These are phyloP conservation scores for Centropyge bicolor DNA, from an alignment of 2,797 vertebrate genomes.

Conservation along the genomic window DNA sequence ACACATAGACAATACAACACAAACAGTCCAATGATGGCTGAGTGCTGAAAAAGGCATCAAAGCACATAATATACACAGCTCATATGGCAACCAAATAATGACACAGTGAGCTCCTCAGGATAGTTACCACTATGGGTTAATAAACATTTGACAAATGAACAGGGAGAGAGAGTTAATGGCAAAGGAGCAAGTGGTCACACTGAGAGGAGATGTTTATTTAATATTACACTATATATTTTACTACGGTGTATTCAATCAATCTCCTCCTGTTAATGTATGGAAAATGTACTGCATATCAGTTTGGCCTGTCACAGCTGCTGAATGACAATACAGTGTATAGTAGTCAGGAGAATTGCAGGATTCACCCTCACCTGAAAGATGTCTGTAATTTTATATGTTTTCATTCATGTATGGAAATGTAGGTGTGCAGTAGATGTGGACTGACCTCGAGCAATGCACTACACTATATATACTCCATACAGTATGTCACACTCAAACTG, in stretches of 20 bases:
- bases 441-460: not conserved
- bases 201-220: conserved; percentile 2
- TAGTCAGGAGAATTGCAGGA: not conserved
- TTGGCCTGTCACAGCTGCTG: not conserved
- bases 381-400: not conserved
- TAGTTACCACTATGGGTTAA: conserved; percentile 9
- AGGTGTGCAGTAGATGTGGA: not conserved
- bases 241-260: not conserved
- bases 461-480: not conserved
- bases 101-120: not conserved
- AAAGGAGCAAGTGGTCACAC: not conserved
- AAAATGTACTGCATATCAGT: conserved; percentile 3
- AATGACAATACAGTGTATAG: not conserved
- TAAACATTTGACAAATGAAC: conserved; percentile 16
- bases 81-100: not conserved
- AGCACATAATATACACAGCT: not conserved
- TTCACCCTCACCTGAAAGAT: not conserved
- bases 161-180: not conserved
- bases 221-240: not conserved
- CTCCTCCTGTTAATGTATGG: not conserved
- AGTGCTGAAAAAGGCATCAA: conserved; percentile 17
- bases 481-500: not conserved
- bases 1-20: conserved; percentile 51
- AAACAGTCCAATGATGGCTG: conserved; percentile 32
- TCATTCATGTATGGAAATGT: not conserved